Evolutionary conservation across 2,113 vertebrate species (phyloP).

Genomic region (Chionomys nivalis): DNA sequence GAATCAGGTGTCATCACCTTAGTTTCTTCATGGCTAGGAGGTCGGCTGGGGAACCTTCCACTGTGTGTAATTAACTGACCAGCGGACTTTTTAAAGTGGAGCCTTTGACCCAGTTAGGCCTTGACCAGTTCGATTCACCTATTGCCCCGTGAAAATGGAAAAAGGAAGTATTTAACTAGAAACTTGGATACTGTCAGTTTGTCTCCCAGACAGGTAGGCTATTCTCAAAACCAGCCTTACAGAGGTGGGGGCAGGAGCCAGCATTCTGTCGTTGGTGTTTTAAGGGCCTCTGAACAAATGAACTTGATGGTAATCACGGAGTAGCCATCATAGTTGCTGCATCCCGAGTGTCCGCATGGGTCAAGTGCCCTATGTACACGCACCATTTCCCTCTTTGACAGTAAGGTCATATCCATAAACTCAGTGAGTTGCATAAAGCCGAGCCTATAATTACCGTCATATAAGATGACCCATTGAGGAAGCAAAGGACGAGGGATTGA

Average conservation of each 20-base stretch:
- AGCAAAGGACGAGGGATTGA: background rate
- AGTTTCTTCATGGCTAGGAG: background rate
- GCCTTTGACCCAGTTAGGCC: slow-evolving; percentile 52
- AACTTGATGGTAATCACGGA: background rate
- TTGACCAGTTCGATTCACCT: slow-evolving; percentile 25
- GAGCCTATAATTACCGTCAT: background rate
- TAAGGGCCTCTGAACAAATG: background rate
- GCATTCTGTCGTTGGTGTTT: background rate
- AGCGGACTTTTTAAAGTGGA: slow-evolving; percentile 39
- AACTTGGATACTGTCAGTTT: slow-evolving; percentile 23
- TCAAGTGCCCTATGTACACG: background rate
- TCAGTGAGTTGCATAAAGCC: background rate
- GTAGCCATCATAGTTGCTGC: background rate
- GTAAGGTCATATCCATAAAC: background rate
- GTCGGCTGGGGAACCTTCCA: background rate
- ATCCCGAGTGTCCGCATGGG: background rate
- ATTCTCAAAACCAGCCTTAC: slow-evolving; percentile 51
- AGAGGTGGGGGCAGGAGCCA: background rate
- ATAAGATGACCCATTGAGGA: background rate
- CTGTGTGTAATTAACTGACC: background rate
- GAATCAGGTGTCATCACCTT: background rate
- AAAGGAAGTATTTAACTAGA: slow-evolving; percentile 61
- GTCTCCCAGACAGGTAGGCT: slow-evolving; percentile 30
- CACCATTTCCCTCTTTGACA: background rate
- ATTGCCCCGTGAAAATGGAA: slow-evolving; percentile 57